phyloP scores from a whole-genome alignment of 1,140 invertebrate genomes.

The Meloidogyne chitwoodi region DNA sequence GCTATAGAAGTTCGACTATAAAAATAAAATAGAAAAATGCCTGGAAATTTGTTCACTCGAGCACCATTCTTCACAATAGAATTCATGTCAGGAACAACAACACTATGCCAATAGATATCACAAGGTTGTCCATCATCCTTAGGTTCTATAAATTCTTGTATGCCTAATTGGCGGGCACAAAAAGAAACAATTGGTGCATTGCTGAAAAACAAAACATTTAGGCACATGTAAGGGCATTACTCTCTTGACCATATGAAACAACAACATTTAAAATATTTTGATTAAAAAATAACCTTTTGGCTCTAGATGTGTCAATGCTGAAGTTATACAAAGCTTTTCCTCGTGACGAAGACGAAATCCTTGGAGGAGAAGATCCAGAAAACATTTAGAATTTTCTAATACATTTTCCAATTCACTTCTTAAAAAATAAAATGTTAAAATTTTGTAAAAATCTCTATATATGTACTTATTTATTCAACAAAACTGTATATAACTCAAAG shows the following conservation, averaged over 20 bases:
- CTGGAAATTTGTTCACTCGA: conserved; percentile 62
- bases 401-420: too few species aligned
- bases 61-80: conserved; percentile 52
- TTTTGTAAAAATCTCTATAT: too few species aligned
- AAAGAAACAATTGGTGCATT: conserved; percentile 56
- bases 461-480: too few species aligned
- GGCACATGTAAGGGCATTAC: too few species aligned
- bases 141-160: conserved; percentile 32
- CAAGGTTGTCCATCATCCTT: conserved; percentile 53
- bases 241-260: not conserved
- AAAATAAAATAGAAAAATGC: conserved; percentile 15
- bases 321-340: conserved; percentile 14
- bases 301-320: conserved; percentile 53
- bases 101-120: conserved; percentile 63
- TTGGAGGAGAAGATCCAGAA: not conserved
- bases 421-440: too few species aligned
- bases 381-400: not conserved
- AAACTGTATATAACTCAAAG: too few species aligned
- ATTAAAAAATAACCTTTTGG: conserved; percentile 31
- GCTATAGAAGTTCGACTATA: not conserved
- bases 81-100: conserved; percentile 61
- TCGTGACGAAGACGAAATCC: not conserved
- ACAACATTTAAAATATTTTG: not conserved
- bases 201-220: not conserved
- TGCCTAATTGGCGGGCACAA: conserved; percentile 50